Base-by-base conservation (phyloP, 2,797 vertebrate species). In the Cichlasoma orientale region DNA sequence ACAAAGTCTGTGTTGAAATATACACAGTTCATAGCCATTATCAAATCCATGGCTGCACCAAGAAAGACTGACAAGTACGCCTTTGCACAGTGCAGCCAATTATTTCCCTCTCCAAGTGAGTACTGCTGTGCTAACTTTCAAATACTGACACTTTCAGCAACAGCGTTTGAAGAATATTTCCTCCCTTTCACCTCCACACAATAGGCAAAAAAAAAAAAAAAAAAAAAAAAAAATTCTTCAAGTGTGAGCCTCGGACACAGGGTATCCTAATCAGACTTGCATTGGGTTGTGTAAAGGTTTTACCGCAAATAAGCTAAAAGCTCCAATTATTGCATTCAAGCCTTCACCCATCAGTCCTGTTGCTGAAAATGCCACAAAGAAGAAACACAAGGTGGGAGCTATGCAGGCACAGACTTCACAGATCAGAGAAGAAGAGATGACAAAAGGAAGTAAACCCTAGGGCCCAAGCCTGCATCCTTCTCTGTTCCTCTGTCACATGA, bases 21-120 rank as follows among this genome's bases (percentile, higher is more conserved):
- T 79, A 70, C 74, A 82, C 61, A 75, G 76, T 77, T 89, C 81
- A 79, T 71, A 56, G 75, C 57, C 38, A 75, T 82, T 77, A 86
- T 82, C 82, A 83, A 85, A 89, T 89, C 79, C 81, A 73, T 61
- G 57, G 72, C 75, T 87, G 79, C 79, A 84, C 80, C 53, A 25
- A 74, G 81, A 69, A 89, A 83, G 84, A 86, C 89, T 93, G 94
- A 93, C 92, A 79, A 82, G 59, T 69, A 83, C 77, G 78, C 84
- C 72, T 92, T 83, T 56, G 61, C 90, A 88, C 91, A 84, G 89
- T 89, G 78, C 87, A 92, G 90, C 93, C 94, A 95, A 95, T 95
- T 95, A 95, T 94, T 94, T 94, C 85, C 80, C 57, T 80, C 76
- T 87, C 81, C 83, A 29, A 82, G 90, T 38, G 63, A 83, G 41